phyloP scores from a whole-genome alignment of 1,140 invertebrate genomes.

The Cotesia chilonis region DNA sequence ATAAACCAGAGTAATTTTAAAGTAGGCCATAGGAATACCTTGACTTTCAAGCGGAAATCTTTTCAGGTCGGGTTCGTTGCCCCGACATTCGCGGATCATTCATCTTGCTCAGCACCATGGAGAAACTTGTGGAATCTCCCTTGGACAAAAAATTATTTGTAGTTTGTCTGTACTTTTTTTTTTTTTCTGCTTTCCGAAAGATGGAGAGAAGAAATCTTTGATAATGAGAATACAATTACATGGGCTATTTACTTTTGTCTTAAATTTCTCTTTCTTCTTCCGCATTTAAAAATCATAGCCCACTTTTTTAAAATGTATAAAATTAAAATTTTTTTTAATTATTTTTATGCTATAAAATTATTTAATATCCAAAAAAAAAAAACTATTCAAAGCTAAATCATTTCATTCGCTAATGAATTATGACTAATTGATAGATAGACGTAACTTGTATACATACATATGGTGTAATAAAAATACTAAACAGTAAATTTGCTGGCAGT shows the following conservation, averaged over 20 bases:
- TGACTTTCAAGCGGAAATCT: constrained; percentile 42
- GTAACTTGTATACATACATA: no score
- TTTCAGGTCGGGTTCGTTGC: constrained; percentile 44
- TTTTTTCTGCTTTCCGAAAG: constrained; percentile 7
- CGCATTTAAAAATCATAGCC: constrained; percentile 22
- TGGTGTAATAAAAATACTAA: no score
- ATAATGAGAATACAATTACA: background rate
- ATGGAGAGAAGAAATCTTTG: background rate
- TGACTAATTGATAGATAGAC: no score
- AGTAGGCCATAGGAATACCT: constrained; percentile 38
- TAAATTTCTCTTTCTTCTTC: constrained; percentile 19
- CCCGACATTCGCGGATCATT: constrained; percentile 37
- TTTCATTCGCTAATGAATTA: no score
- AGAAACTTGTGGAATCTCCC: background rate
- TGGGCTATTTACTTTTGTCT: background rate
- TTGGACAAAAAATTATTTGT: background rate
- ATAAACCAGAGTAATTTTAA: constrained; percentile 22
- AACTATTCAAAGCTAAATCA: no score
- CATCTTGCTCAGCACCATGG: constrained; percentile 9
- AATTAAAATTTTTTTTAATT: background rate
- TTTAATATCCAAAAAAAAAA: no score
- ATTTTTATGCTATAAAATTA: no score
- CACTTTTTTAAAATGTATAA: constrained; percentile 21
- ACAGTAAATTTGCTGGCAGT: no score
- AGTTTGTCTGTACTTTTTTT: constrained; percentile 10